phyloP scores from a whole-genome alignment of 2,888 invertebrate genomes.

The Zygogramma bicolorata region DNA sequence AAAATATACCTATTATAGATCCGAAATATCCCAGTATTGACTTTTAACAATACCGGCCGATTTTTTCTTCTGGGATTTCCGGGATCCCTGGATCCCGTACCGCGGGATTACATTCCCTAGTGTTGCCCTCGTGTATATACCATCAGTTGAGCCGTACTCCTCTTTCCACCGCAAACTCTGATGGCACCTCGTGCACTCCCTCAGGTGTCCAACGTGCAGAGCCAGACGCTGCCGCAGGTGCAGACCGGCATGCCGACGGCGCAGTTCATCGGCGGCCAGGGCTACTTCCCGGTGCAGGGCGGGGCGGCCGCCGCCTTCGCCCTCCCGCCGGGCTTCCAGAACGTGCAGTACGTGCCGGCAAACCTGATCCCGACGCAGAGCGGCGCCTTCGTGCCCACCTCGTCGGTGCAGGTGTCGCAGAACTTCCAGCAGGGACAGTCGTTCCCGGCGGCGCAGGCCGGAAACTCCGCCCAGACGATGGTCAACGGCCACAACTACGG shows the following conservation, averaged over 20 bases:
- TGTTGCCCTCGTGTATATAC: too few species aligned
- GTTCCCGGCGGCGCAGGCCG: slow-evolving; percentile 60
- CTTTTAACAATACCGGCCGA: too few species aligned
- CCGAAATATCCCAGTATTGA: too few species aligned
- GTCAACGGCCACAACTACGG: slow-evolving; percentile 64
- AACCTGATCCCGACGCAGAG: slow-evolving; percentile 62
- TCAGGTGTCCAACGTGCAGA: slow-evolving; percentile 58
- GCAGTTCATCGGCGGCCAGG: slow-evolving; percentile 60
- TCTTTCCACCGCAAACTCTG: too few species aligned
- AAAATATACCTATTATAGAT: too few species aligned
- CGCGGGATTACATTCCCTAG: too few species aligned
- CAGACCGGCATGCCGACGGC: slow-evolving; percentile 59
- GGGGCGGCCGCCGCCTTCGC: slow-evolving; percentile 53
- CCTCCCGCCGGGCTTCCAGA: slow-evolving; percentile 58
- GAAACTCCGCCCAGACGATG: slow-evolving; percentile 56
- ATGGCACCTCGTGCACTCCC: too few species aligned
- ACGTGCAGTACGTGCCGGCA: slow-evolving; percentile 64
- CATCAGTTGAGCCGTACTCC: too few species aligned
- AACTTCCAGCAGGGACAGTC: slow-evolving; percentile 65
- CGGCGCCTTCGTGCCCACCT: slow-evolving; percentile 65
- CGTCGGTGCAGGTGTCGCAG: slow-evolving; percentile 57
- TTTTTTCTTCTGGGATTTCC: too few species aligned
- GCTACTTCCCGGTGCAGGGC: slow-evolving; percentile 60
- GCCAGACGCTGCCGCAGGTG: slow-evolving; percentile 60
- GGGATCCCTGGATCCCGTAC: too few species aligned